Evolutionary conservation across 2,888 invertebrate genomes (phyloP).

Genomic region (Spodoptera littoralis): DNA sequence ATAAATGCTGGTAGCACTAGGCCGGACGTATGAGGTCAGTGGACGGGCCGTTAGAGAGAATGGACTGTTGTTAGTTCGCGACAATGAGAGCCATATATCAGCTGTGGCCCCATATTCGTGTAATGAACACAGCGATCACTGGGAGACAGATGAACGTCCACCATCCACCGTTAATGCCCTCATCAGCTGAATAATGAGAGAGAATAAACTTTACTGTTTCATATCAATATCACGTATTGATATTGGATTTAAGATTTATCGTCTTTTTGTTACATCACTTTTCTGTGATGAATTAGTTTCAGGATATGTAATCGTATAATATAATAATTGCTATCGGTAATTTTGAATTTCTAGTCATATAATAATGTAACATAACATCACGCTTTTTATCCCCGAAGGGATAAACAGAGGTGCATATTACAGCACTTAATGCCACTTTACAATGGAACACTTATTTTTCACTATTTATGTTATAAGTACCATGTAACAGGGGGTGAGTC

Average conservation of each 20-base stretch:
- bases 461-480: no score
- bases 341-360: no score
- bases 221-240: conserved; percentile 17
- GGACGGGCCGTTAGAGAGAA: conserved; percentile 78
- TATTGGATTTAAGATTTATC: not conserved
- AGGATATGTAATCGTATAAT: no score
- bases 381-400: no score
- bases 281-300: no score
- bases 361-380: no score
- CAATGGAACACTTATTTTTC: no score
- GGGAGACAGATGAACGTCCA: conserved; percentile 62
- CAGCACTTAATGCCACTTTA: no score
- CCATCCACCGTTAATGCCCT: conserved; percentile 66
- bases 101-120: conserved; percentile 63
- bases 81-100: conserved; percentile 83
- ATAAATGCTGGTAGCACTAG: conserved; percentile 45
- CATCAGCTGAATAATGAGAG: conserved; percentile 62
- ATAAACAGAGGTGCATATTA: no score
- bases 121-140: conserved; percentile 71
- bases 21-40: conserved; percentile 72
- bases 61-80: conserved; percentile 80
- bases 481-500: no score
- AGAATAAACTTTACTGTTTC: conserved; percentile 17
- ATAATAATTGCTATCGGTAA: no score
- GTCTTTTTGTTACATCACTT: no score